phyloP scores from a whole-genome alignment of 2,797 vertebrate species.

The Brachyalestes nurse region DNA sequence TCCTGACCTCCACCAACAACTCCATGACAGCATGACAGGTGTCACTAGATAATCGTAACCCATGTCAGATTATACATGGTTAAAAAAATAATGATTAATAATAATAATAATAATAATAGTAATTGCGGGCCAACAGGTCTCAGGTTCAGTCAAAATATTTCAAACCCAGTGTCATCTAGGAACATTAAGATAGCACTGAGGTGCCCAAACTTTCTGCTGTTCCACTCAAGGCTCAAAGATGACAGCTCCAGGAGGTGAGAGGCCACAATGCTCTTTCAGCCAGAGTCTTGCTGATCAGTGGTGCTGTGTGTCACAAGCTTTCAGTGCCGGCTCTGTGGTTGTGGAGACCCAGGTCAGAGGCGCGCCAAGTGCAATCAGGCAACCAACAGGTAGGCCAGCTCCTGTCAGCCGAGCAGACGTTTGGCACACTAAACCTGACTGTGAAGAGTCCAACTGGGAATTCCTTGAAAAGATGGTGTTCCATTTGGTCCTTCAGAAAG shows the following conservation, averaged over 20 bases:
- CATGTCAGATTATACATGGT: no score
- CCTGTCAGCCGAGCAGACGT: conserved; percentile 52
- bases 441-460: conserved; percentile 17
- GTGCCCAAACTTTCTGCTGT: not conserved
- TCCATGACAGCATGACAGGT: no score
- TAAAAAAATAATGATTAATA: no score
- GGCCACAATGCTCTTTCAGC: conserved; percentile 45
- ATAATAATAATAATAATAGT: no score
- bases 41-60: no score
- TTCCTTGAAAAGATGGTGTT: conserved; percentile 19
- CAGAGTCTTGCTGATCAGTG: conserved; percentile 42
- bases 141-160: not conserved
- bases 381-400: conserved; percentile 61
- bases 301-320: conserved; percentile 49
- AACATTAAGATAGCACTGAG: conserved; percentile 34
- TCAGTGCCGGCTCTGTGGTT: conserved; percentile 51
- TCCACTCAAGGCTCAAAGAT: not conserved
- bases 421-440: conserved; percentile 32
- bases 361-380: conserved; percentile 57
- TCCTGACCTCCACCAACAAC: no score
- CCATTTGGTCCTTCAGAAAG: not conserved
- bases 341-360: conserved; percentile 48
- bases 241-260: conserved; percentile 5
- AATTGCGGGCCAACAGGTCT: no score
- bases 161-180: conserved; percentile 11